Conservation (phyloP, 2,113 vertebrate species). For the Pionites leucogaster region DNA sequence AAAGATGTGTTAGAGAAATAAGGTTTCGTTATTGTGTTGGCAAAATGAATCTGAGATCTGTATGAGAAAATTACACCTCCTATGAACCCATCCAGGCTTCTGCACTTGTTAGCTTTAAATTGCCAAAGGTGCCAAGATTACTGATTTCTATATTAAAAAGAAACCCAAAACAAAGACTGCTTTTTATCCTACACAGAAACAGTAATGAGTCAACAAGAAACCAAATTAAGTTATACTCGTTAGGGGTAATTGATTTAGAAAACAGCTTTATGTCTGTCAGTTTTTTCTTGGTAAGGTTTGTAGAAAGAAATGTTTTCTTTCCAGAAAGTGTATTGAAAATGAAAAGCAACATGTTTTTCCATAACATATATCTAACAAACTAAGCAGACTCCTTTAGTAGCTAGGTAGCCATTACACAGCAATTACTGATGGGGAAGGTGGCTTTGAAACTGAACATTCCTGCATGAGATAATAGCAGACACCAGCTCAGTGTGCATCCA, state of each 20-base stretch:
- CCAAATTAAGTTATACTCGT: neutral
- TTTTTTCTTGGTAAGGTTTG: neutral
- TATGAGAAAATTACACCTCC: neutral
- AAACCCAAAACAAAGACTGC: neutral
- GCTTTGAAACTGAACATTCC: neutral
- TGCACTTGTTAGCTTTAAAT: neutral
- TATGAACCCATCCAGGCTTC: neutral
- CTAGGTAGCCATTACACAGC: neutral
- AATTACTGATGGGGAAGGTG: neutral
- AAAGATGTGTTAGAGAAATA: neutral
- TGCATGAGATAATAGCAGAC: neutral
- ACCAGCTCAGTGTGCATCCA: neutral
- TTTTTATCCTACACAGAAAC: neutral
- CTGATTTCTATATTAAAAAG: neutral
- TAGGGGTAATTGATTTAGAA: neutral
- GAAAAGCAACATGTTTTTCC: neutral
- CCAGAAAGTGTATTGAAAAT: neutral
- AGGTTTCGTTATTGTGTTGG: neutral
- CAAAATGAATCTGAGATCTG: neutral
- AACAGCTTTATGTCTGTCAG: neutral
- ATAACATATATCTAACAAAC: neutral
- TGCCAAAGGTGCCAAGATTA: neutral
- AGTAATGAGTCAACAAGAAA: neutral
- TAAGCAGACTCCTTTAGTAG: neutral
- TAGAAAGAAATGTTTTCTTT: neutral